These are phyloP conservation scores for Rattus rattus DNA, from an alignment of 2,113 vertebrate genomes.

Conservation along the genomic window DNA sequence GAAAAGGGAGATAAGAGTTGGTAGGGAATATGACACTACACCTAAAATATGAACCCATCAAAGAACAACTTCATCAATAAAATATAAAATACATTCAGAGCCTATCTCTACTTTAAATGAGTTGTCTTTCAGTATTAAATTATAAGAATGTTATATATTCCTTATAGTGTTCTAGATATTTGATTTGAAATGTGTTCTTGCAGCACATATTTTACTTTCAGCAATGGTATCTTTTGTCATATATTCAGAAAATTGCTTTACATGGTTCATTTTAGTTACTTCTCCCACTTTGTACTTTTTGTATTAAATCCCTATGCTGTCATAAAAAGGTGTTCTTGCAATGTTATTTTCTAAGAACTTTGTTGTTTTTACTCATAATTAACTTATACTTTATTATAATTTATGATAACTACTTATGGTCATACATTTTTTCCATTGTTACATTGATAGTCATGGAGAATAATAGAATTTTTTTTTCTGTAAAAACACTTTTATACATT, in stretches of 20 bases:
- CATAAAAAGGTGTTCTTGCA: neutral
- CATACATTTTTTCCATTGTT: neutral
- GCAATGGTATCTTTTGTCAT: neutral
- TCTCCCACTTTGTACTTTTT: conserved; percentile 29
- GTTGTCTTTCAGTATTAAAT: neutral
- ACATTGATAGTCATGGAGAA: neutral
- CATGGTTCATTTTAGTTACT: neutral
- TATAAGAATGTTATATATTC: neutral
- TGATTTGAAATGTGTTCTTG: neutral
- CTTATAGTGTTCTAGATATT: neutral
- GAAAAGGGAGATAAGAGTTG: neutral
- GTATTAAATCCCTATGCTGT: neutral
- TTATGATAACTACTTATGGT: neutral
- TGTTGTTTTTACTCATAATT: neutral
- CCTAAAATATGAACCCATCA: neutral
- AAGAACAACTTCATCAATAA: neutral
- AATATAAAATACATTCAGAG: neutral
- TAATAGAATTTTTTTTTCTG: neutral
- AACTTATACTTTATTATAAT: neutral
- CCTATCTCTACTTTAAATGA: neutral
- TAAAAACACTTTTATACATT: neutral
- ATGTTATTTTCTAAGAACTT: neutral
- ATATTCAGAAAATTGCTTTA: neutral
- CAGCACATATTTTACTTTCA: neutral
- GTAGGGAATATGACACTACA: neutral